A percentile compares a stretch with the other conserved stretches of the same genome.
These are phyloP conservation scores for Pavo muticus DNA, from an alignment of 2,113 vertebrate genomes.

Conservation along the genomic window DNA sequence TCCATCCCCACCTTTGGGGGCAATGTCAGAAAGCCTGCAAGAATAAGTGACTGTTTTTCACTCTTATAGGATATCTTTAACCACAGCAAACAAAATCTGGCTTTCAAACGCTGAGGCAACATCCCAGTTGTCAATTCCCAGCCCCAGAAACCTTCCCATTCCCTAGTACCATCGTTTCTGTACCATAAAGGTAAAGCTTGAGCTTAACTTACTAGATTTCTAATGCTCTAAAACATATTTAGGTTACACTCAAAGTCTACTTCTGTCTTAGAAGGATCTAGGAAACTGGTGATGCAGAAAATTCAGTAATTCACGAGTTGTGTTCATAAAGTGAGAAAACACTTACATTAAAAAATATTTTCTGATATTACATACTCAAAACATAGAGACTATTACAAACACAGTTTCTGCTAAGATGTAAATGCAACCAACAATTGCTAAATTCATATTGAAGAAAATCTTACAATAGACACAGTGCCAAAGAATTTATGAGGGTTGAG, in stretches of 20 bases:
- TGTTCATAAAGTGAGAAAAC: neutral
- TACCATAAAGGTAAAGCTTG: neutral
- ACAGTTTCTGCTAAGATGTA: neutral
- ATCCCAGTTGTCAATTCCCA: fast-evolving
- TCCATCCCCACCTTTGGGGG: neutral
- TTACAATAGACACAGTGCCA: neutral
- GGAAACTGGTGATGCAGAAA: neutral
- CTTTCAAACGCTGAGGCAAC: fast-evolving
- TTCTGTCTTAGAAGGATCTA: neutral
- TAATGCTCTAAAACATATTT: neutral
- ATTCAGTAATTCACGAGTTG: neutral
- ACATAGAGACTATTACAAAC: too few relatives aligned
- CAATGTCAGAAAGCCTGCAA: neutral
- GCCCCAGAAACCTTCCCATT: fast-evolving
- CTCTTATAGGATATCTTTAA: neutral
- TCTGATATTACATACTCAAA: neutral
- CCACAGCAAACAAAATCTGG: neutral
- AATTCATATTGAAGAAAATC: neutral
- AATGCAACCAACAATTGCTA: neutral
- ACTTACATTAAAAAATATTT: neutral
- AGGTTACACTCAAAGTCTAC: neutral
- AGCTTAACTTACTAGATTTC: neutral
- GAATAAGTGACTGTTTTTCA: neutral
- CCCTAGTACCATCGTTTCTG: neutral
- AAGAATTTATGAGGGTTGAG: neutral